A percentile compares a stretch with the other conserved stretches of the same genome.
phyloP scores from a whole-genome alignment of 2,797 vertebrate species.

The Smutsia temminckii region DNA sequence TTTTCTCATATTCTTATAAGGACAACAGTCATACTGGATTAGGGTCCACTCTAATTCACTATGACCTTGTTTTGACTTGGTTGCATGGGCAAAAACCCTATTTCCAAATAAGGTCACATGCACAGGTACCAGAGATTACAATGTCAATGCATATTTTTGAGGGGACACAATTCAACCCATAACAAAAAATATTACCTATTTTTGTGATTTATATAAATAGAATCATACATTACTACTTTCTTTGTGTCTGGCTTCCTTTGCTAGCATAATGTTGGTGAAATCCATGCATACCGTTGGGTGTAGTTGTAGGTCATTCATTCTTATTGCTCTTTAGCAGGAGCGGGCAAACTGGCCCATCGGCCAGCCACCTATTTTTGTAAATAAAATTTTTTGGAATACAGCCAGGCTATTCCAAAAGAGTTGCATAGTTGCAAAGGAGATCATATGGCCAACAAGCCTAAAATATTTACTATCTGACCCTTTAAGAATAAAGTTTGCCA shows the following conservation, averaged over 20 bases:
- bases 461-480: not conserved
- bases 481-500: not conserved
- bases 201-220: not conserved
- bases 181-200: not conserved
- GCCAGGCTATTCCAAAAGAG: not conserved
- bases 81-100: not conserved
- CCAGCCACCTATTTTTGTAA: not conserved
- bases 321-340: not conserved
- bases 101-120: not conserved
- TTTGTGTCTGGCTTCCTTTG: not conserved
- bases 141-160: not conserved
- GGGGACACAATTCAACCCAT: not conserved
- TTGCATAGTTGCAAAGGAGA: not conserved
- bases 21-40: not conserved
- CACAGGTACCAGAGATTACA: not conserved
- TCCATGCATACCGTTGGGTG: not conserved
- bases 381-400: not conserved
- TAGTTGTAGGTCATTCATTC: not conserved
- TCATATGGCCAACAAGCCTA: not conserved
- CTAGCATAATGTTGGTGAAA: not conserved
- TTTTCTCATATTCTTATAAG: not conserved
- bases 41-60: not conserved
- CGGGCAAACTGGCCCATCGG: not conserved
- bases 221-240: not conserved
- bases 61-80: not conserved